A percentile compares a stretch with the other conserved stretches of the same genome.
phyloP scores from a whole-genome alignment of 2,888 invertebrate genomes.

The Aphrophora alni region DNA sequence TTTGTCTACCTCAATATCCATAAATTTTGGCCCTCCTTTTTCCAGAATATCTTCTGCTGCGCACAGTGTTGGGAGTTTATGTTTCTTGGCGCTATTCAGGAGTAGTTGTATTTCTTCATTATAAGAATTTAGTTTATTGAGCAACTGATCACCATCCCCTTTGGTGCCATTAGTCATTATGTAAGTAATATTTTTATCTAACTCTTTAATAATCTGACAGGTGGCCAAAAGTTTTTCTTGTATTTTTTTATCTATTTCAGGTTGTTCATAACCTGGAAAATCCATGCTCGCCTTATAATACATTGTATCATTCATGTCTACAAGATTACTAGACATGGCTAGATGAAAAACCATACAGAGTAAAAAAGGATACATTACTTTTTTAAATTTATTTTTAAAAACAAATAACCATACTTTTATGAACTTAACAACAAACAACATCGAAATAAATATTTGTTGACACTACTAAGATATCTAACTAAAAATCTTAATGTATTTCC shows the following conservation, averaged over 20 bases:
- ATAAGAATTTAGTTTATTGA: not conserved
- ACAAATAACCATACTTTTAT: not conserved
- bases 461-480: not conserved
- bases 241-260: not conserved
- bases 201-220: not conserved
- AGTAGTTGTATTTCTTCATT: not conserved
- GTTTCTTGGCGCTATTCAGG: not conserved
- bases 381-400: not conserved
- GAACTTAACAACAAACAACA: not conserved
- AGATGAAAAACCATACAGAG: not conserved
- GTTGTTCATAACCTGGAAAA: not conserved
- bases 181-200: not conserved
- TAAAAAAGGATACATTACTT: not conserved
- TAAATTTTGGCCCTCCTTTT: not conserved
- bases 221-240: not conserved
- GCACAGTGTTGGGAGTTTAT: not conserved
- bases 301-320: not conserved
- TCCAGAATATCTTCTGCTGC: not conserved
- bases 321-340: not conserved
- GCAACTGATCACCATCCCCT: not conserved
- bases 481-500: not conserved
- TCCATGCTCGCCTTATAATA: not conserved
- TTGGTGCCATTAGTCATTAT: not conserved
- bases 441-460: not conserved
- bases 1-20: not conserved